Conservation (phyloP, 1,140 invertebrate species). For the Drosophila erecta region DNA sequence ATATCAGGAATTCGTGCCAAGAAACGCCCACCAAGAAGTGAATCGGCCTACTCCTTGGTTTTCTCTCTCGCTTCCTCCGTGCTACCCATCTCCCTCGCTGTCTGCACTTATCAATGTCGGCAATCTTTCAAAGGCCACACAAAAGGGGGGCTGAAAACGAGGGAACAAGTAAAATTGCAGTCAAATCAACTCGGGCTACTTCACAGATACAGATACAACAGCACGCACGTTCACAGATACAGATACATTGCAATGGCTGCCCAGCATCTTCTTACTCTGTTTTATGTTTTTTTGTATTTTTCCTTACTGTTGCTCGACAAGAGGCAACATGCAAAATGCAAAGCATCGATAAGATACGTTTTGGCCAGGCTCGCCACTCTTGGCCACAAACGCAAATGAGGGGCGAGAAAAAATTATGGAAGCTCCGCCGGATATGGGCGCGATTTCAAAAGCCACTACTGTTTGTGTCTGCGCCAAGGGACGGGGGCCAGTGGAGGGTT, state of each 20-base stretch:
- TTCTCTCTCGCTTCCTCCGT: not conserved
- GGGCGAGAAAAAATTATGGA: constrained; percentile 76
- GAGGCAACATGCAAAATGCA: constrained; percentile 81
- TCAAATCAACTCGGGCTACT: constrained; percentile 56
- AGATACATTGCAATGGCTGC: constrained; percentile 63
- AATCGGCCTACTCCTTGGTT: not conserved
- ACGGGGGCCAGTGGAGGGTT: constrained; percentile 1
- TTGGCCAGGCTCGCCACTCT: constrained; percentile 8
- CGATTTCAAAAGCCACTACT: constrained; percentile 83
- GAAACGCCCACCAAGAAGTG: constrained; percentile 50
- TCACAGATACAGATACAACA: constrained; percentile 39
- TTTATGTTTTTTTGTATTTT: not conserved
- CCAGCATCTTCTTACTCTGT: constrained; percentile 26
- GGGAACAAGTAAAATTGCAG: constrained; percentile 56
- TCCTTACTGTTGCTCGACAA: constrained; percentile 73
- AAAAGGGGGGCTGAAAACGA: constrained; percentile 13
- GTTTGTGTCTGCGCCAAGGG: constrained; percentile 46
- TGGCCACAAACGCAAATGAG: constrained; percentile 7
- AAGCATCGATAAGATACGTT: constrained; percentile 81
- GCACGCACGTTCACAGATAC: constrained; percentile 32
- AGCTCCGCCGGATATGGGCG: constrained; percentile 80
- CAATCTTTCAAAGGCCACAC: constrained; percentile 68
- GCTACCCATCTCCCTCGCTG: constrained; percentile 18
- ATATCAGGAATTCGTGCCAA: constrained; percentile 53
- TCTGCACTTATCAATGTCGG: constrained; percentile 65